A percentile compares a stretch with the other conserved stretches of the same genome.
Conservation (phyloP, 2,113 vertebrate species). For the Alethe diademata region DNA sequence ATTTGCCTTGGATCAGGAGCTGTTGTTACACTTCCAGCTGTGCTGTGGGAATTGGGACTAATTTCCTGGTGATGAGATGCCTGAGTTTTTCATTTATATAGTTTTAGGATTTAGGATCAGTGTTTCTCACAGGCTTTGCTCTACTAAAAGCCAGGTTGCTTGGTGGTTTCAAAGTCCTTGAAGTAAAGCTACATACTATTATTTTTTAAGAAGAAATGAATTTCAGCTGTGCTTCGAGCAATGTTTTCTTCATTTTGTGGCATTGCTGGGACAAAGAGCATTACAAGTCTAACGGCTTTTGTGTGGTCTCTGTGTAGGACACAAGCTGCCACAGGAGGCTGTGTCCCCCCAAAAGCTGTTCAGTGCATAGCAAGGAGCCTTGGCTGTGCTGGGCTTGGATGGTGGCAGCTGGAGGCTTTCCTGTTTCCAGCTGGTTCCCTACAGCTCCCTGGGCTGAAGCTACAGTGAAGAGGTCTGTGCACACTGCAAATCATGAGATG, state of each 20-base stretch:
- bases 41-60: not conserved
- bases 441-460: not conserved
- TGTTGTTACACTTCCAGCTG: not conserved
- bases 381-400: not conserved
- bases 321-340: not conserved
- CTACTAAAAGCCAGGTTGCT: not conserved
- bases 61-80: not conserved
- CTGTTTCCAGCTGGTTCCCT: not conserved
- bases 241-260: not conserved
- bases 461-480: not conserved
- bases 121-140: not conserved
- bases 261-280: not conserved
- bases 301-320: not conserved
- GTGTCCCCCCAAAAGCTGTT: not conserved
- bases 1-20: not conserved
- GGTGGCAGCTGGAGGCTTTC: not conserved
- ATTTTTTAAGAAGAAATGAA: not conserved
- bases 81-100: not conserved
- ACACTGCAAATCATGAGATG: constrained; percentile 4
- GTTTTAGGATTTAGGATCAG: not conserved
- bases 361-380: not conserved
- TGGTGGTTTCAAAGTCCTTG: not conserved
- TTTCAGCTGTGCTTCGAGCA: not conserved
- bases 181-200: not conserved
- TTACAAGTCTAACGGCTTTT: not conserved